These are phyloP conservation scores for Drosophila ananassae DNA, from an alignment of 1,140 invertebrate species.

Conservation along the genomic window DNA sequence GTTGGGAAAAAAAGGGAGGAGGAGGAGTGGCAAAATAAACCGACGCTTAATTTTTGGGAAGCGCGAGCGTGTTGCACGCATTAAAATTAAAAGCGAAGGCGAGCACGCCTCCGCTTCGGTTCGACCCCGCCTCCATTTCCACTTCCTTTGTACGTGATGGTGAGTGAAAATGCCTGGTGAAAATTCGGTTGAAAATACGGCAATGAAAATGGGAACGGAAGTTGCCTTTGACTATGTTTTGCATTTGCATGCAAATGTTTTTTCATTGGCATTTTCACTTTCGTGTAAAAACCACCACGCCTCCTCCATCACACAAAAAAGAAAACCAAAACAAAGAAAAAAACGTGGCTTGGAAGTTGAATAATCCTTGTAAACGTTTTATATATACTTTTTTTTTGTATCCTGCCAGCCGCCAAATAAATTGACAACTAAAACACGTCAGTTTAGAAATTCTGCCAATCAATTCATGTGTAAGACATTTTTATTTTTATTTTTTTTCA, in stretches of 20 bases:
- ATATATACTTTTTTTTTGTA: conserved; percentile 2
- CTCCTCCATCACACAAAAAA: background rate
- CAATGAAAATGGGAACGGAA: conserved; percentile 30
- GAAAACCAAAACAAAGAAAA: background rate
- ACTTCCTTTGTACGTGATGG: conserved; percentile 64
- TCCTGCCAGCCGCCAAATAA: conserved; percentile 20
- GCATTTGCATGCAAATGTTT: conserved; percentile 79
- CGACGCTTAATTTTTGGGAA: conserved; percentile 75
- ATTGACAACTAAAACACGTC: conserved; percentile 31
- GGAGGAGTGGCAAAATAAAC: conserved; percentile 60
- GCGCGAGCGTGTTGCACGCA: conserved; percentile 72
- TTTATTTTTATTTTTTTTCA: background rate
- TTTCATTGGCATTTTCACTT: conserved; percentile 48
- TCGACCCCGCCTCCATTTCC: conserved; percentile 2
- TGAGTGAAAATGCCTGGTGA: background rate
- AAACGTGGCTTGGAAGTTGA: background rate
- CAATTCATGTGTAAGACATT: conserved; percentile 6
- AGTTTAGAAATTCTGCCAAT: conserved; percentile 2
- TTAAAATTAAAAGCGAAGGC: conserved; percentile 77
- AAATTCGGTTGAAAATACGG: conserved; percentile 8
- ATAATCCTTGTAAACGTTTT: conserved; percentile 9
- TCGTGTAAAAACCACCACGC: conserved; percentile 1
- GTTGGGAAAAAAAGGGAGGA: background rate
- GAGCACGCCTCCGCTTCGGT: conserved; percentile 21
- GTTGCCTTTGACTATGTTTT: conserved; percentile 56